These are phyloP conservation scores for Caenorhabditis sulstoni DNA, from an alignment of 2,888 invertebrate genomes.

Conservation along the genomic window DNA sequence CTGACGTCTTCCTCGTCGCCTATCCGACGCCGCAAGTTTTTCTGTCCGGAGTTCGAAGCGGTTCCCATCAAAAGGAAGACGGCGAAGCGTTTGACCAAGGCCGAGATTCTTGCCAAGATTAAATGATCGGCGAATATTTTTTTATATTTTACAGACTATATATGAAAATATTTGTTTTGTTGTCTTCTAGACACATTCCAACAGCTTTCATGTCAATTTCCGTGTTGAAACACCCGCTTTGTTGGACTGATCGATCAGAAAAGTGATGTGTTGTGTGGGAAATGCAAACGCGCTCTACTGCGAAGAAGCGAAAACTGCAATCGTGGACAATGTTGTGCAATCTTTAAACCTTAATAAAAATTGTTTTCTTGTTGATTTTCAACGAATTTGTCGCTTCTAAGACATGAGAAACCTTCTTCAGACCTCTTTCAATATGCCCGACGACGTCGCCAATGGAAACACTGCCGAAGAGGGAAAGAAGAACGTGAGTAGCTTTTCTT, in stretches of 20 bases:
- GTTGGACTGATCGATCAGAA: not conserved
- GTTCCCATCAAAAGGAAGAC: slow-evolving; percentile 39
- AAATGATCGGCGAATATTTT: slow-evolving; percentile 26
- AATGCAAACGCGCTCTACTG: slow-evolving; percentile 48
- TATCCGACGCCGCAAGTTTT: slow-evolving; percentile 7
- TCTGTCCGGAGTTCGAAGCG: slow-evolving; percentile 52
- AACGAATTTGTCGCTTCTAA: slow-evolving; percentile 1
- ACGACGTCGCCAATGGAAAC: slow-evolving; percentile 15
- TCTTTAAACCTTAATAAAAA: slow-evolving; percentile 7
- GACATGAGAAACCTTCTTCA: slow-evolving; percentile 44
- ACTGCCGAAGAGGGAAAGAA: slow-evolving; percentile 22
- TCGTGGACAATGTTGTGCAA: slow-evolving; percentile 60
- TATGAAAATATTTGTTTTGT: not conserved
- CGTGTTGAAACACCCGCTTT: not conserved
- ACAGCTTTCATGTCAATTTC: not conserved
- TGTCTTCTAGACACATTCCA: not conserved
- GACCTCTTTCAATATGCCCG: slow-evolving; percentile 27
- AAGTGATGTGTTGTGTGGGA: slow-evolving; percentile 24
- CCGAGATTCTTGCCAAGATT: slow-evolving; percentile 56
- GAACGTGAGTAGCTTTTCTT: slow-evolving; percentile 17
- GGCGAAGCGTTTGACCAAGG: slow-evolving; percentile 38
- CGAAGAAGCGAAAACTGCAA: slow-evolving; percentile 50
- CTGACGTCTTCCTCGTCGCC: not conserved
- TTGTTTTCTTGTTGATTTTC: slow-evolving; percentile 20
- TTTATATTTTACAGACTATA: slow-evolving; percentile 3